These are phyloP conservation scores for Solea senegalensis DNA, from an alignment of 2,113 vertebrate genomes.

Conservation along the genomic window DNA sequence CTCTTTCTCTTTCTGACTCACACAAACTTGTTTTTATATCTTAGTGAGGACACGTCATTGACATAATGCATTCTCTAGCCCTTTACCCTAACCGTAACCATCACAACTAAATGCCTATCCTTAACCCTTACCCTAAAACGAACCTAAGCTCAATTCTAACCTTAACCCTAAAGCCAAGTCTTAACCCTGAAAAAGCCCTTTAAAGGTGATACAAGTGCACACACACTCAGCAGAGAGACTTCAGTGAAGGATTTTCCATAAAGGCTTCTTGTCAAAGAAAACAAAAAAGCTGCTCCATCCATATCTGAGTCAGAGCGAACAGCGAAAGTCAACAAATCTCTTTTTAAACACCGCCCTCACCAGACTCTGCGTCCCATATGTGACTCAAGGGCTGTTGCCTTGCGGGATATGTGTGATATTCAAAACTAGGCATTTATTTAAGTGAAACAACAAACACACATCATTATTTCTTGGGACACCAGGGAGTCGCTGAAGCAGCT, in stretches of 20 bases:
- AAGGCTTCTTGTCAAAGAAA: slow-evolving; percentile 45
- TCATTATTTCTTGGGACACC: not conserved
- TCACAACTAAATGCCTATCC: too few relatives aligned
- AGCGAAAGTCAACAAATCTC: slow-evolving; percentile 7
- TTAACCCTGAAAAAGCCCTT: too few relatives aligned
- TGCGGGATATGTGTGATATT: not conserved
- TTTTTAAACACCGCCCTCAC: slow-evolving; percentile 10
- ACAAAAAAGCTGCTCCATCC: slow-evolving; percentile 49
- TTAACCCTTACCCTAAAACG: too few relatives aligned
- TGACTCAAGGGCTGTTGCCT: not conserved
- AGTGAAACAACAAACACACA: not conserved
- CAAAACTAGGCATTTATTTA: not conserved
- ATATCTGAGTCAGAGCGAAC: slow-evolving; percentile 38
- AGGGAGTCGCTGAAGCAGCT: not conserved
- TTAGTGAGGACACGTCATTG: too few relatives aligned
- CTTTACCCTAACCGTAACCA: too few relatives aligned
- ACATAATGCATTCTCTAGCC: too few relatives aligned
- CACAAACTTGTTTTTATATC: not conserved
- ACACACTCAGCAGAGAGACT: slow-evolving; percentile 15
- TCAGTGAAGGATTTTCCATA: slow-evolving; percentile 40
- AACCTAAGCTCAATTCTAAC: too few relatives aligned
- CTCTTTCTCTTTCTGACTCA: not conserved
- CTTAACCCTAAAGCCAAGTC: too few relatives aligned
- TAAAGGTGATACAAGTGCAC: slow-evolving; percentile 5
- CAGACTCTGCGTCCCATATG: not conserved